Base-by-base conservation (phyloP, 2,888 invertebrate species). In the Dryobota labecula region DNA sequence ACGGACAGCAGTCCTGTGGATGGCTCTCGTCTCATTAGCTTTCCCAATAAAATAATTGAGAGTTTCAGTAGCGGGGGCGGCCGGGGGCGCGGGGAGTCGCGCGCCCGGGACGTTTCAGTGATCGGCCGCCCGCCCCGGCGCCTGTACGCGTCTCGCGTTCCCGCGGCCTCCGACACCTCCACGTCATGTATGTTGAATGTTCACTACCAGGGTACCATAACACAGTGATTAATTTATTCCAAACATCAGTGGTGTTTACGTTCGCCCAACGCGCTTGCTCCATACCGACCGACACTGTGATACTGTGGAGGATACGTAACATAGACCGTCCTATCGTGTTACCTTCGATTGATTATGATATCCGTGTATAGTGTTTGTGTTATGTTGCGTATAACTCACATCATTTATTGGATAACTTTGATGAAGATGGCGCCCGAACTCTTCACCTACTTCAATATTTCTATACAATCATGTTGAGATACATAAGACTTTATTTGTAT, bases 31-130 rank as follows among this genome's bases (percentile, higher is more conserved):
- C 95, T 95, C 95, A 95, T 95, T 95, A 95, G 94, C 93, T 95
- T 94, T 92, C 90, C 93, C 94, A 94, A 95, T 95, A 95, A 95
- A 95, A 95, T 95, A 95, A 95, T 95, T 94, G 95, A 92, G 95
- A 94, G 94, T 93, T 94, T 93, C 90, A 91, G 91, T 88, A 88
- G 91, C 89, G 91, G 91, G 88, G 88, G 85, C 72, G 85, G 88
- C 74, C 76, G 85, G 88, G 85, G 86, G 78, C 72, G 86, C 79
- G 88, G 86, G 87, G 83, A 82, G 85, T 82, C 87, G 88, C 86
- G 86, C 86, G 88, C 92, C 91, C 91, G 92, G 92, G 89, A 86
- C 90, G 90, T 89, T 89, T 89, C 93, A 94, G 95, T 95, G 91
- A 86, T 91, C 94, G 90, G 89, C 92, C 94, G 94, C 92, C 93